These are phyloP conservation scores for Anseranas semipalmata DNA, from an alignment of 2,113 vertebrate species.

Conservation along the genomic window DNA sequence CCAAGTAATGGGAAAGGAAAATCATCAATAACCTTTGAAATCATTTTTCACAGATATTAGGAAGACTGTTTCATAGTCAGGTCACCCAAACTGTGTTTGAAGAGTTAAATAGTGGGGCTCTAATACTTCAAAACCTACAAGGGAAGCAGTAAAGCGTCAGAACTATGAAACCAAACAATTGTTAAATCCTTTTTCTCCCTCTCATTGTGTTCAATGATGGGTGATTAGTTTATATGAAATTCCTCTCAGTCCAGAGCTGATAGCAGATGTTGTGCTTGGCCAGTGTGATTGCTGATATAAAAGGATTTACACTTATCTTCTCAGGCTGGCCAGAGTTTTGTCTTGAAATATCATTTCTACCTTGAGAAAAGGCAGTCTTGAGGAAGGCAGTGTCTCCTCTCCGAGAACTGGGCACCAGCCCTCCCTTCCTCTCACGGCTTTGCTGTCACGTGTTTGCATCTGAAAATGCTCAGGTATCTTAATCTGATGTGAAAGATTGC, in stretches of 20 bases:
- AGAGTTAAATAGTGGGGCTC: not conserved
- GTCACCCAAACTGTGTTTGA: not conserved
- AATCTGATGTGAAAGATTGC: not conserved
- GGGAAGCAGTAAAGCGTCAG: not conserved
- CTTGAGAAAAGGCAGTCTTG: not conserved
- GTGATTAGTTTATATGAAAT: not conserved
- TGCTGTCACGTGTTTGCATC: not conserved
- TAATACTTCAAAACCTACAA: not conserved
- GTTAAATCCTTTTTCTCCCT: not conserved
- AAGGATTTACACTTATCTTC: not conserved
- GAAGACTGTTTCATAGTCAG: not conserved
- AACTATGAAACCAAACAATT: not conserved
- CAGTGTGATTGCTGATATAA: not conserved
- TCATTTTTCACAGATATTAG: not conserved
- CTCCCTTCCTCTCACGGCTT: not conserved
- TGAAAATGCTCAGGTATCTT: not conserved
- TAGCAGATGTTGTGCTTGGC: not conserved
- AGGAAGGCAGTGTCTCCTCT: not conserved
- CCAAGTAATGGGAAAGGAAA: not conserved
- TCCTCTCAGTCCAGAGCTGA: not conserved
- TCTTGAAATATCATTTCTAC: not conserved
- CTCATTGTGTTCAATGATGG: not conserved
- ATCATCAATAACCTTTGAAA: not conserved
- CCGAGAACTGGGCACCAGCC: accelerated
- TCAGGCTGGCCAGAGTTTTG: not conserved